Evolutionary conservation across 2,113 vertebrate species (phyloP), one percentile per base, ranked within the genome.

Genomic region (Phycodurus eques): DNA sequence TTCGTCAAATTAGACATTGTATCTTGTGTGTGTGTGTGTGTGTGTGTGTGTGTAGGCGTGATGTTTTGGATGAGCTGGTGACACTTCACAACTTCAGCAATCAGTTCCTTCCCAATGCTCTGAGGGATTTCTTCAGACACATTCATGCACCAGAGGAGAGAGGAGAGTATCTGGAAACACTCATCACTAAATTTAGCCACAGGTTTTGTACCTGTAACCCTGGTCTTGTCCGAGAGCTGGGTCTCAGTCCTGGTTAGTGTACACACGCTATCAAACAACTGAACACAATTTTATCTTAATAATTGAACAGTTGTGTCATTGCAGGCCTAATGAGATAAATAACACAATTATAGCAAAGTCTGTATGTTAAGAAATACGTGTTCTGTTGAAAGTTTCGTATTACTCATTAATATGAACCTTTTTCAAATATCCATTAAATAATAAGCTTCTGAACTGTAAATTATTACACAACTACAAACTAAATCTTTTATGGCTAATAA

Each of bases 71-170:
- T 75, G 98, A 99, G 89, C 91, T 99, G 72, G 97, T 99, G 88
- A 98, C 94, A 0, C 92, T 99, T 81, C 98, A 99, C 92, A 99
- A 99, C 89, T 99, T 99, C 93, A 97, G 96, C 88, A 98, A 99
- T 86, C 98, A 99, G 61, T 99, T 99, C 88, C 94, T 99, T 56
- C 98, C 98, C 82, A 99, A 99, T 74, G 98, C 98, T 82, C 94
- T 99, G 91, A 92, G 98, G 85, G 96, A 98, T 74, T 99, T 99
- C 92, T 99, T 99, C 90, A 94, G 95, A 79, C 96, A 98, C 87
- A 98, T 99, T 86, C 98, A 99, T 5, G 98, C 98, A 20, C 98
- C 98, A 0, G 98, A 99, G 90, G 97, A 99, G 85, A 93, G 98
- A 70, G 98, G 98, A 33, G 98, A 99, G 74, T 99, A 99, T 89